Percentiles rank a stretch among this genome's conserved stretches.
These are phyloP conservation scores for Mungos mungo DNA, from an alignment of 2,113 vertebrate species.

Conservation along the genomic window DNA sequence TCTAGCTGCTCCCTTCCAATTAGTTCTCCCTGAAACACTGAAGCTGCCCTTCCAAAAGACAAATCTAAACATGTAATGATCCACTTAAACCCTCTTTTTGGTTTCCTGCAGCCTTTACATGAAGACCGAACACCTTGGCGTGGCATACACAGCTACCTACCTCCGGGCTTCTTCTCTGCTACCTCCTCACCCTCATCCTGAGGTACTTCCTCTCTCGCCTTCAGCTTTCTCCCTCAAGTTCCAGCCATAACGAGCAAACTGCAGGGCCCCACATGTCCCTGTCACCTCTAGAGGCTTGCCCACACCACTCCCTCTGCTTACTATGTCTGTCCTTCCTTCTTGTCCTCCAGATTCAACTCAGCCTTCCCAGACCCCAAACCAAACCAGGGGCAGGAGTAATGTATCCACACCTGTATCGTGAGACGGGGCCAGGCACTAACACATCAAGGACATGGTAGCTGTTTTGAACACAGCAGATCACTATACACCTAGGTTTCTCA, in stretches of 20 bases:
- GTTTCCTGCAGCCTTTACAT: not conserved
- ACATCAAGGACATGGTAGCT: rapidly evolving
- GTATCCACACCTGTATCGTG: rapidly evolving
- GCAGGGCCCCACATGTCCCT: not conserved
- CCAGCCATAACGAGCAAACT: not conserved
- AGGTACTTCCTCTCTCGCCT: not conserved
- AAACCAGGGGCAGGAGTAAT: rapidly evolving
- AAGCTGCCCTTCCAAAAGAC: not conserved
- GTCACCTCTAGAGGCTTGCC: too few relatives aligned
- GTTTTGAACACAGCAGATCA: not conserved
- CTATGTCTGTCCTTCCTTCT: not conserved
- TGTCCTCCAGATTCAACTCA: not conserved
- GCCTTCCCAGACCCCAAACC: not conserved
- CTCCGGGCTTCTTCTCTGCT: not conserved
- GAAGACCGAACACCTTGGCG: not conserved
- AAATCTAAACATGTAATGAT: not conserved
- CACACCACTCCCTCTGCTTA: not conserved
- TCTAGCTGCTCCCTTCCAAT: not conserved
- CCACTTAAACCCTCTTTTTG: not conserved
- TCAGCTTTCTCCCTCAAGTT: not conserved
- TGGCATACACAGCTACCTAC: not conserved
- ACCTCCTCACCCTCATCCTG: not conserved
- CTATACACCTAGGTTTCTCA: not conserved
- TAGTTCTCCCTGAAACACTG: not conserved
- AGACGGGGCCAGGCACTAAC: not conserved